Evolutionary conservation across 2,888 invertebrate species (phyloP).

Genomic region (Patella ulyssiponensis): DNA sequence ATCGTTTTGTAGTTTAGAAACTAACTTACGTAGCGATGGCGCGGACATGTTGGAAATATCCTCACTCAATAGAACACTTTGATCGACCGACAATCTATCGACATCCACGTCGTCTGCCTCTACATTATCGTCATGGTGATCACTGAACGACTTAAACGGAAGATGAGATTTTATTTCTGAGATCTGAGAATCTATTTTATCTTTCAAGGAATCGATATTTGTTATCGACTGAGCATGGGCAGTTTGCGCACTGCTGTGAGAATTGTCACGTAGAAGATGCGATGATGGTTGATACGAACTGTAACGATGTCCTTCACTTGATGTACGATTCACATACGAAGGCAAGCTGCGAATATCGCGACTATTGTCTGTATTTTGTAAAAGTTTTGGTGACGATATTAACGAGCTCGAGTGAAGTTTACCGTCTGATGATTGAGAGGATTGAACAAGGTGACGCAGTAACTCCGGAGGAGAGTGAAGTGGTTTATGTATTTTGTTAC

Average conservation of each 20-base stretch:
- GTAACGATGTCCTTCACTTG: too few relatives aligned
- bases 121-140: neutral
- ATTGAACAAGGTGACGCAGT: neutral
- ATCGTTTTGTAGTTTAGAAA: slow-evolving; percentile 45
- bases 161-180: neutral
- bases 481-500: neutral
- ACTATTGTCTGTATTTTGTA: neutral
- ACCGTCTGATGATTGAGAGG: neutral
- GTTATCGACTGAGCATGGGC: neutral
- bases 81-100: neutral
- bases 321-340: too few relatives aligned
- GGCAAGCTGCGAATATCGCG: neutral
- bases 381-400: neutral
- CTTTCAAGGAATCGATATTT: neutral
- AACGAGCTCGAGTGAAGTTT: neutral
- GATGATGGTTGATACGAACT: neutral
- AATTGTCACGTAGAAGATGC: neutral
- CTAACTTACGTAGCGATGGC: slow-evolving; percentile 41
- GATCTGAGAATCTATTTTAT: neutral
- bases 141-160: neutral
- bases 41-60: slow-evolving; percentile 42
- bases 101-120: neutral
- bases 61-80: slow-evolving; percentile 12
- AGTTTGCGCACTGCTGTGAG: neutral
- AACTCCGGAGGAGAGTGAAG: neutral